Base-by-base conservation (phyloP, 2,888 invertebrate genomes). In the Ennomos fuscantarius region DNA sequence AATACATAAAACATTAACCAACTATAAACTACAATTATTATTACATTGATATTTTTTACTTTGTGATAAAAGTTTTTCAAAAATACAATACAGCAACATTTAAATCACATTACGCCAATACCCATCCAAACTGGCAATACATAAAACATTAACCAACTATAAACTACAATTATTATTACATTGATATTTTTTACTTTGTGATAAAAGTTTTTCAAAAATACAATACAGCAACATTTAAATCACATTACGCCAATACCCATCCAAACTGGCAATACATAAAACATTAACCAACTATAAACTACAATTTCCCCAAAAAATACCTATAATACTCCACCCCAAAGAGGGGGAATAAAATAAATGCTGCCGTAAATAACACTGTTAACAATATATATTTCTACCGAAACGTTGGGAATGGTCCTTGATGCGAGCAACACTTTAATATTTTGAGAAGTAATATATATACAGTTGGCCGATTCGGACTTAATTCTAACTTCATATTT, bases 361-460 rank as follows among this genome's bases (percentile, higher is more conserved):
- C 74, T 66, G 68, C 73, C 70, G 74, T 83, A 85, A 85, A 86
- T 86, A 86, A 84, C 78, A 70, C 78, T 78, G 83, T 86, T 87
- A 86, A 78, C 81, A 77, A 82, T 82, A 81, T 82, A 81, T 84
- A 78, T 67, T 60, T 78, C 75, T 73, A 69, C 74, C 69, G 66
- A 79, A 80, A 79, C 66, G 74, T 68, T 67, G 77, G 73, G 72
- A 80, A 76, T 74, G 74, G 78, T 67, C 74, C 75, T 74, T 75
- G 77, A 78, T 80, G 76, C 74, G 76, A 76, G 81, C 79, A 82
- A 82, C 84, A 81, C 83, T 84, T 78, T 80, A 81, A 79, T 77
- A 79, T 79, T 79, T 64, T 66, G 73, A 62, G 69, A 65, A 74
- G 70, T 68, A 69, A 73, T 74, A 63, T 60, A 63, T 60, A 56